These are phyloP conservation scores for Indicator indicator DNA, from an alignment of 2,113 vertebrate species.

Conservation along the genomic window DNA sequence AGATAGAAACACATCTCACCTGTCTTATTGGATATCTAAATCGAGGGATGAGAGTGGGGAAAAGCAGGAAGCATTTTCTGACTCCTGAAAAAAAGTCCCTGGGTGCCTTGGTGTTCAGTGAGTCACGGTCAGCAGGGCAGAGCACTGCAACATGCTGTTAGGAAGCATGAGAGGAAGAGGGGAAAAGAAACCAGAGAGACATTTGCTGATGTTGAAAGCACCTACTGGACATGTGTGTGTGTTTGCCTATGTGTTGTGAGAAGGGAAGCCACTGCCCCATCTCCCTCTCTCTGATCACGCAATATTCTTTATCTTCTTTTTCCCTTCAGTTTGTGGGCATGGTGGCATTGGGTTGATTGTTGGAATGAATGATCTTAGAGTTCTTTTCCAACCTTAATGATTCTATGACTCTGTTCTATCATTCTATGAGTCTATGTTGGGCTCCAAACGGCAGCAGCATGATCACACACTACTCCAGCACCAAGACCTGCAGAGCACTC, in stretches of 20 bases:
- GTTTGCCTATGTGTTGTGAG: neutral
- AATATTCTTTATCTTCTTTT: constrained; percentile 2
- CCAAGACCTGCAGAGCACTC: neutral
- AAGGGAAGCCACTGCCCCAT: neutral
- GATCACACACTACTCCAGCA: neutral
- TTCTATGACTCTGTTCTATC: too few relatives aligned
- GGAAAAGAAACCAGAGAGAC: neutral
- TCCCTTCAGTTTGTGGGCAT: neutral
- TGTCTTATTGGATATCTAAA: neutral
- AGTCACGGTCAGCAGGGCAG: fast-evolving
- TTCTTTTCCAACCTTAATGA: too few relatives aligned
- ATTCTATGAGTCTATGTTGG: neutral
- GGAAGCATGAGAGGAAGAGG: neutral
- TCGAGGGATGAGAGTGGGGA: neutral
- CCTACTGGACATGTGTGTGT: neutral
- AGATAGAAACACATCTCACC: neutral
- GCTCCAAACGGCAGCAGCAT: neutral
- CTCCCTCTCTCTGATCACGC: neutral
- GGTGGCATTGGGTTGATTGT: too few relatives aligned
- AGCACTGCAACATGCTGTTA: neutral
- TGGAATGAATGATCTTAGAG: too few relatives aligned
- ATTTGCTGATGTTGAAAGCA: constrained; percentile 20
- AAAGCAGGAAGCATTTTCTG: neutral
- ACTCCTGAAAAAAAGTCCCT: too few relatives aligned
- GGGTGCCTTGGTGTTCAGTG: fast-evolving